These are phyloP conservation scores for Mustela nigripes DNA, from an alignment of 2,113 vertebrate species.

Conservation along the genomic window DNA sequence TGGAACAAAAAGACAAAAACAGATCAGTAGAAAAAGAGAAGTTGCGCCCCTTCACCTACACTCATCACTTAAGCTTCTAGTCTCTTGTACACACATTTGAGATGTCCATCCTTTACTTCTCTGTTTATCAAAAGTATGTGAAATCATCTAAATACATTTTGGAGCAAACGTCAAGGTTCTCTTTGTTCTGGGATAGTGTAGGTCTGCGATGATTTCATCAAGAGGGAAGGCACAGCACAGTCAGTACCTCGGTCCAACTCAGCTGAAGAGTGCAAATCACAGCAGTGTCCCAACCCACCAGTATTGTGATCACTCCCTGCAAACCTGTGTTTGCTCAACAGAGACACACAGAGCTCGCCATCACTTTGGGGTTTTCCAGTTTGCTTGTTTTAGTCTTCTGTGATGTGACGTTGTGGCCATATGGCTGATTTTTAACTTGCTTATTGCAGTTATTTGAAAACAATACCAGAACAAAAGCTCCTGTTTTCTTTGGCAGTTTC, in stretches of 20 bases:
- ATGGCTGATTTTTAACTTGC: background rate
- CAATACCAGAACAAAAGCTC: background rate
- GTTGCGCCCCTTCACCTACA: accelerated
- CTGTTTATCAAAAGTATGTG: background rate
- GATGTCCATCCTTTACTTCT: background rate
- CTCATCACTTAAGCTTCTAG: accelerated
- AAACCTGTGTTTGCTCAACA: background rate
- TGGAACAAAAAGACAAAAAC: background rate
- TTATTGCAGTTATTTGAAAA: background rate
- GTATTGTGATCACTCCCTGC: background rate
- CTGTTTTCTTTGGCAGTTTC: background rate
- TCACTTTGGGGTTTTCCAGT: background rate
- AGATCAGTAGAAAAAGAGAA: background rate
- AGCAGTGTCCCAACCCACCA: background rate
- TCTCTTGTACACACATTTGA: background rate
- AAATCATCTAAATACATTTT: background rate
- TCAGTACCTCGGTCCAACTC: background rate
- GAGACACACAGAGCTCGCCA: background rate
- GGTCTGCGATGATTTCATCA: background rate
- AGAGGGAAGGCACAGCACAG: background rate
- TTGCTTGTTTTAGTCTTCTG: background rate
- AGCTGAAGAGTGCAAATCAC: background rate
- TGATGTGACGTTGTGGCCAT: background rate
- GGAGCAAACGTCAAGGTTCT: background rate
- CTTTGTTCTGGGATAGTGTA: background rate